Base-by-base conservation (phyloP, 2,888 invertebrate species). In the Cremastinae sp. region DNA sequence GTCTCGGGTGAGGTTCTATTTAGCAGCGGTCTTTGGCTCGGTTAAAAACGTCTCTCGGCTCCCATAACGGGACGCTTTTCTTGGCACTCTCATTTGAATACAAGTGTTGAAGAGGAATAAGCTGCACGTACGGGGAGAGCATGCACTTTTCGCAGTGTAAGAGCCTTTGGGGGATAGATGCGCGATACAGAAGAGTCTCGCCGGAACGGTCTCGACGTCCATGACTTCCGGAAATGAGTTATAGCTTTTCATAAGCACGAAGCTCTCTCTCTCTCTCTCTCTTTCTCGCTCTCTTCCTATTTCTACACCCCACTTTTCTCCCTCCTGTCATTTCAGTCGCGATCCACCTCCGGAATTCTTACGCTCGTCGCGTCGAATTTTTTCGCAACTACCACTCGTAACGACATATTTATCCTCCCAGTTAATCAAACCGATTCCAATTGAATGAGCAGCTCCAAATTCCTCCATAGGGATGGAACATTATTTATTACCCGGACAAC, bases 51-150 rank as follows among this genome's bases (percentile, higher is more conserved):
- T 78, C 65, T 62, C 80, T 75, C 79, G 18, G 8, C 49, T 56
- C 81, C 72, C 79, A 84, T 82, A 83, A 83, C 74, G 80, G 75
- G 10, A 28, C 22, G 38, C 58, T 14, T 49, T 47, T 54, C 66
- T 41, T 16, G 73, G 79, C 74, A 75, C 69, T 76, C 83, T 86
- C 84, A 85, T 86, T 86, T 85, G 83, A 86, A 87, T 85, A 84
- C 80, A 82, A 84, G 82, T 51, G 58, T 22, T 56, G 59, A 53
- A 74, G 73, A 45, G 73, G 38, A 65, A 59, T 49, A 45, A 43
- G 69, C 49, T 72, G 51, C 51, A 58, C 22, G 20, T 70, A 62
- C 18, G 49, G 38, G 9, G n/a, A n/a, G n/a, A 1, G 47, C 62
- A 36, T 68, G 59, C 43, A 64, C 28, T 64, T 74, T 74, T 22